Base-by-base conservation (phyloP, 2,113 vertebrate species). In the Nothobranchius kuhntae region DNA sequence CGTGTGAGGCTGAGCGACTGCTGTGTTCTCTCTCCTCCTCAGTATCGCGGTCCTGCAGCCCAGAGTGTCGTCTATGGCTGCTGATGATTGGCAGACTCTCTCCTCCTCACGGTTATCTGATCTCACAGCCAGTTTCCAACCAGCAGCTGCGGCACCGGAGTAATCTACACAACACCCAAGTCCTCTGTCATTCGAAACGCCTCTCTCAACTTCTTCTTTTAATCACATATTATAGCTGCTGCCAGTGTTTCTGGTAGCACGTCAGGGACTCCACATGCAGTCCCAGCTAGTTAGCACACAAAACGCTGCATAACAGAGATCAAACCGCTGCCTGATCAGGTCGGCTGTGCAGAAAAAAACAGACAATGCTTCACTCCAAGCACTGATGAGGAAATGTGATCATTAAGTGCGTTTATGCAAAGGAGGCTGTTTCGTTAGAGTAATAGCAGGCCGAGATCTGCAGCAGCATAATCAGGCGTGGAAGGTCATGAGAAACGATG, bases 401-500 rank as follows among this genome's bases (percentile, higher is more conserved):
- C 80, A 83, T 89, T 87, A 86, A 77, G 81, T 54, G 75, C 65
- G 21, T 76, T 84, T 77, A 87, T 90, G 88, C 74, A 87, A 80
- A 91, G 87, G 59, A 71, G 21, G 73, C 72, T 60, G 73, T 73
- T 78, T 83, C 69, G 79, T 84, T 75, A 63, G 80, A 66, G 77
- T 68, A 80, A 80, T 81, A 77, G 82, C 82, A 48, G 68, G 75
- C 67, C 13, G 76, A 74, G 82, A 88, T 84, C 81, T 81, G 83
- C 83, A n/a, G 76, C 75, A 55, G 87, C 86, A 90, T 87, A 91
- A 89, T 91, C 84, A 90, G 87, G 78, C 85, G 73, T 80, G 87
- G 87, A 90, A 91, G 90, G 90, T 91, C 89, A 88, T 53, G 82
- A 86, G 84, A 86, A 90, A 83, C 89, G 82, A 90, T 89, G 83